Conservation (phyloP, 2,797 vertebrate species). For the Podargus strigoides region DNA sequence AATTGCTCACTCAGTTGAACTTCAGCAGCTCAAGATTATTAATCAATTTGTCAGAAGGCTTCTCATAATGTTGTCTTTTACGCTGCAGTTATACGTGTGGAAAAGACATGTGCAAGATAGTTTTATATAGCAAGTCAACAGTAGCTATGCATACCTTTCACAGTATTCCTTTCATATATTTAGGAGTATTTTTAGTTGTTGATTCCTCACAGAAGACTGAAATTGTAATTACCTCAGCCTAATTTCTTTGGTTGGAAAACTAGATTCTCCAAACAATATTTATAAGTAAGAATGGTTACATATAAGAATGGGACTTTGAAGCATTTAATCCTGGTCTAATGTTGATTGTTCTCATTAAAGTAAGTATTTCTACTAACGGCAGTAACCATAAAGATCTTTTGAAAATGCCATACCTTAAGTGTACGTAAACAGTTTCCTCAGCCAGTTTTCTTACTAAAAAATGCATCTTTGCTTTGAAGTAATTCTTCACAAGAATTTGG, state of each 20-base stretch:
- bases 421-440: not conserved
- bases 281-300: not conserved
- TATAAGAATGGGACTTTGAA: not conserved
- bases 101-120: slow-evolving; percentile 32
- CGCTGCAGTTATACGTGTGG: slow-evolving; percentile 8
- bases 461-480: not conserved
- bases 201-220: not conserved
- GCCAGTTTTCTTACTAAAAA: not conserved
- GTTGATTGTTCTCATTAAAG: not conserved
- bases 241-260: not conserved
- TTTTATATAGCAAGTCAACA: slow-evolving; percentile 44
- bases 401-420: not conserved
- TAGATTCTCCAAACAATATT: not conserved
- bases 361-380: not conserved
- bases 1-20: slow-evolving; percentile 81
- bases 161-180: slow-evolving; percentile 1
- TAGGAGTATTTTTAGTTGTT: not conserved
- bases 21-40: slow-evolving; percentile 70
- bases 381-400: not conserved
- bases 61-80: slow-evolving; percentile 69
- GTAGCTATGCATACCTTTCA: slow-evolving; percentile 21
- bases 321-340: not conserved
- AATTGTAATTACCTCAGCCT: not conserved
- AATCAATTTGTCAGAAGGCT: slow-evolving; percentile 75
- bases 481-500: not conserved